A percentile compares a stretch with the other conserved stretches of the same genome.
phyloP scores from a whole-genome alignment of 1,140 invertebrate species.

The Eueides isabella region DNA sequence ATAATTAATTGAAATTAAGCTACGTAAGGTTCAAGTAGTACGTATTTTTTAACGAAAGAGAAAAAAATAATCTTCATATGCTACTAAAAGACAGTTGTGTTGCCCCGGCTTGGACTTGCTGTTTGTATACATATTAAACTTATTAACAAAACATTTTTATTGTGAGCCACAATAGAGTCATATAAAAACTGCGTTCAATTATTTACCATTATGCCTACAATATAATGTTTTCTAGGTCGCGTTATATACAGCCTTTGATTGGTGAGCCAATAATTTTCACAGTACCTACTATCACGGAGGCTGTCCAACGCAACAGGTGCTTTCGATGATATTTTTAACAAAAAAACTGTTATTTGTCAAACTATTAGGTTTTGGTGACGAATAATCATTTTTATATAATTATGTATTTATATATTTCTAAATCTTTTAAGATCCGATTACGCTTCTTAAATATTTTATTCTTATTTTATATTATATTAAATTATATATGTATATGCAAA shows the following conservation, averaged over 20 bases:
- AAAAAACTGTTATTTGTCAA: conserved; percentile 32
- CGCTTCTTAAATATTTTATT: background rate
- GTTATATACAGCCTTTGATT: conserved; percentile 46
- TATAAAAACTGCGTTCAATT: conserved; percentile 40
- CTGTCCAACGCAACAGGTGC: conserved; percentile 47
- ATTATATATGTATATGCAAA: too few species aligned
- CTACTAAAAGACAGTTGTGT: too few species aligned
- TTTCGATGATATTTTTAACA: conserved; percentile 41
- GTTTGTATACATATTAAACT: background rate
- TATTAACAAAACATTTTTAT: background rate
- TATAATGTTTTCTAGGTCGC: conserved; percentile 41
- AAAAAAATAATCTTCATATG: too few species aligned
- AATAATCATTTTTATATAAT: background rate
- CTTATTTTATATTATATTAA: background rate
- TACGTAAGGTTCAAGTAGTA: too few species aligned
- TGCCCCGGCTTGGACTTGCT: too few species aligned
- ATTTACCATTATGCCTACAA: conserved; percentile 31
- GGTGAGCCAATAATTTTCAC: conserved; percentile 46
- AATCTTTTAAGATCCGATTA: background rate
- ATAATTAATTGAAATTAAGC: too few species aligned
- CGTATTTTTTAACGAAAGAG: too few species aligned
- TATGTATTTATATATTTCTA: background rate
- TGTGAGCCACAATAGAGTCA: conserved; percentile 13
- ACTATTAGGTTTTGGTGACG: background rate
- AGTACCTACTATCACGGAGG: conserved; percentile 45